These are phyloP conservation scores for Lydus trimaculatus DNA, from an alignment of 2,888 invertebrate genomes.

Conservation along the genomic window DNA sequence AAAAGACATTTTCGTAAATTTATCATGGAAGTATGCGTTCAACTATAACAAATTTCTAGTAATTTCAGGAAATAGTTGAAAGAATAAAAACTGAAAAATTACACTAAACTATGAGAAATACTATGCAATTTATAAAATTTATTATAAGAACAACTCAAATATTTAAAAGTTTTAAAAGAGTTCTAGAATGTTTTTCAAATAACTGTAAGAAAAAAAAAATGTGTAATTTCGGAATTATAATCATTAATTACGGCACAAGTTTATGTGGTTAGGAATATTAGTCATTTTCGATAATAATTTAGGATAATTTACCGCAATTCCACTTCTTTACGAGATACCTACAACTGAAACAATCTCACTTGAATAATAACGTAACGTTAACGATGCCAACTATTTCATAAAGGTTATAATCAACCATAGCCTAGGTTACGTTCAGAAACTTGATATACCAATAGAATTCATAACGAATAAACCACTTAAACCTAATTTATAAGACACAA, in stretches of 20 bases:
- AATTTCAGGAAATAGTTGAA: neutral
- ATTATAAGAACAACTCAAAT: neutral
- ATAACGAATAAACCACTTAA: no score
- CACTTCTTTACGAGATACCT: neutral
- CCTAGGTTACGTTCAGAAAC: neutral
- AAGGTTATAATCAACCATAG: neutral
- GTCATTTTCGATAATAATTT: no score
- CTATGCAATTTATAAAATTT: neutral
- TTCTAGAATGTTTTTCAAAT: neutral
- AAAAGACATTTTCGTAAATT: neutral
- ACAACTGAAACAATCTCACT: neutral
- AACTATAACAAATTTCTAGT: neutral
- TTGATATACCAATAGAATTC: neutral
- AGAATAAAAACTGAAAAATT: constrained; percentile 1
- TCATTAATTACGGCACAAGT: no score
- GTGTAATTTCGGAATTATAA: no score
- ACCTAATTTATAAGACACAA: no score
- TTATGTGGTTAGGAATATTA: no score
- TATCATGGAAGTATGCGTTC: neutral
- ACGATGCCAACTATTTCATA: neutral
- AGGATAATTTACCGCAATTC: neutral
- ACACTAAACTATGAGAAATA: neutral
- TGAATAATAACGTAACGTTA: neutral
- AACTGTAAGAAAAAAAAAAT: no score
- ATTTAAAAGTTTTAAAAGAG: neutral